phyloP scores from a whole-genome alignment of 2,888 invertebrate genomes.

The Melanostoma scalare region DNA sequence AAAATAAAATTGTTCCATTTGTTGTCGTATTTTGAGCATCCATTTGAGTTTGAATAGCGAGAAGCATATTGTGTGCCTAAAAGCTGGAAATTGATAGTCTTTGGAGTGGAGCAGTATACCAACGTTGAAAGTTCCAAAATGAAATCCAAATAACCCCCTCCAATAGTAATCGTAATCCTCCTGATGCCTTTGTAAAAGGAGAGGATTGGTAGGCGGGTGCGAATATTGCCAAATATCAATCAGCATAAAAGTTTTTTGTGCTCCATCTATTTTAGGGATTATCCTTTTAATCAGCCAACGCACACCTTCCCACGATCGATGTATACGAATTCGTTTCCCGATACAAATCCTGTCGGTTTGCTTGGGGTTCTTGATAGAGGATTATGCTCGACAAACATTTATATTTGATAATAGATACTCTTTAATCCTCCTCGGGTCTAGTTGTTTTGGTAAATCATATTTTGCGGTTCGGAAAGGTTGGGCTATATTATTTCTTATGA shows the following conservation, averaged over 20 bases:
- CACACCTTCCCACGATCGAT: slow-evolving; percentile 58
- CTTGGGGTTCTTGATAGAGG: slow-evolving; percentile 29
- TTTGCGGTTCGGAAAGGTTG: slow-evolving; percentile 30
- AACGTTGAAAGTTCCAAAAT: slow-evolving; percentile 24
- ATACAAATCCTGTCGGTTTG: slow-evolving; percentile 22
- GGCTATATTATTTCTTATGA: slow-evolving; percentile 51
- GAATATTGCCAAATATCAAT: slow-evolving; percentile 65
- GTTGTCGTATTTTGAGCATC: slow-evolving; percentile 47
- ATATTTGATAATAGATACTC: slow-evolving; percentile 42
- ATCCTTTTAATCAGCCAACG: slow-evolving; percentile 69
- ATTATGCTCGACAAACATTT: slow-evolving; percentile 55
- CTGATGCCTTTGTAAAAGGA: not conserved
- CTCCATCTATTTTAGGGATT: slow-evolving; percentile 38
- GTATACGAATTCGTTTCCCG: slow-evolving; percentile 56
- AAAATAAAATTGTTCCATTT: slow-evolving; percentile 69
- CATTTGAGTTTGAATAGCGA: slow-evolving; percentile 63
- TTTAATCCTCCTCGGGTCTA: slow-evolving; percentile 34
- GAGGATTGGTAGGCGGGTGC: slow-evolving; percentile 18
- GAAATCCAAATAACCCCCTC: slow-evolving; percentile 22
- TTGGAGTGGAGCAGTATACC: slow-evolving; percentile 20
- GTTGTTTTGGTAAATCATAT: slow-evolving; percentile 37
- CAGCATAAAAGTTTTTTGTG: slow-evolving; percentile 60
- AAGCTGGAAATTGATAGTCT: slow-evolving; percentile 59
- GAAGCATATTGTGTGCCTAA: slow-evolving; percentile 47
- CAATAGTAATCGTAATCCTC: not conserved